Evolutionary conservation across 35 echinoderm and acorn worm genomes (phyloP).

Genomic region (Ophioderma brevispina): DNA sequence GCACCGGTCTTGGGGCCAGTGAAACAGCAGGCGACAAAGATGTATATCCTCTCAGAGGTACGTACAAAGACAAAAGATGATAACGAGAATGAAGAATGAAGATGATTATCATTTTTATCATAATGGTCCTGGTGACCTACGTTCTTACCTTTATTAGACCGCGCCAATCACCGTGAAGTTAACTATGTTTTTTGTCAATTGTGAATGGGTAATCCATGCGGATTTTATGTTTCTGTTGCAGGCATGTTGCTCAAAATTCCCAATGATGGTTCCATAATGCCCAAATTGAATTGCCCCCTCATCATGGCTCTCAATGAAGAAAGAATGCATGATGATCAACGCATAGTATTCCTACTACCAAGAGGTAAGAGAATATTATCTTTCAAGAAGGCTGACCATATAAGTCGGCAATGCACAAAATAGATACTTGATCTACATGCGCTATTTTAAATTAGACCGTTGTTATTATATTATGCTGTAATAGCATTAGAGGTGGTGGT

Average conservation of each 20-base stretch:
- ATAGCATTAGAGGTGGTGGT: no score
- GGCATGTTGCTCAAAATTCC: background rate
- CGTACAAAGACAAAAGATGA: background rate
- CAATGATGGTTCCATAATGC: background rate
- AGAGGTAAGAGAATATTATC: background rate
- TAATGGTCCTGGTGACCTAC: background rate
- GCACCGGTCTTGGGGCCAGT: background rate
- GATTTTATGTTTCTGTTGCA: background rate
- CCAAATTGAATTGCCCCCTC: background rate
- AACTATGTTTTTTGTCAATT: no score
- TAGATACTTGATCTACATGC: no score
- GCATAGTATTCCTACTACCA: background rate
- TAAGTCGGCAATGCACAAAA: no score
- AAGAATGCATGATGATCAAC: background rate
- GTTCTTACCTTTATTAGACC: no score
- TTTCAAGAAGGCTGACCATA: no score
- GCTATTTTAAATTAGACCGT: no score
- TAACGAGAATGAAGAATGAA: background rate
- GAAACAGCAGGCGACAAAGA: background rate
- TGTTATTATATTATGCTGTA: no score
- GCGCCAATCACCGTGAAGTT: no score
- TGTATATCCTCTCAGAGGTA: conserved; percentile 14
- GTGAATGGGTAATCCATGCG: no score
- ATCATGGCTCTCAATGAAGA: background rate
- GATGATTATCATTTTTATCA: background rate